Evolutionary conservation across 2,113 vertebrate species (phyloP), one percentile per base, ranked within the genome.

Genomic region (Noturus placidus): DNA sequence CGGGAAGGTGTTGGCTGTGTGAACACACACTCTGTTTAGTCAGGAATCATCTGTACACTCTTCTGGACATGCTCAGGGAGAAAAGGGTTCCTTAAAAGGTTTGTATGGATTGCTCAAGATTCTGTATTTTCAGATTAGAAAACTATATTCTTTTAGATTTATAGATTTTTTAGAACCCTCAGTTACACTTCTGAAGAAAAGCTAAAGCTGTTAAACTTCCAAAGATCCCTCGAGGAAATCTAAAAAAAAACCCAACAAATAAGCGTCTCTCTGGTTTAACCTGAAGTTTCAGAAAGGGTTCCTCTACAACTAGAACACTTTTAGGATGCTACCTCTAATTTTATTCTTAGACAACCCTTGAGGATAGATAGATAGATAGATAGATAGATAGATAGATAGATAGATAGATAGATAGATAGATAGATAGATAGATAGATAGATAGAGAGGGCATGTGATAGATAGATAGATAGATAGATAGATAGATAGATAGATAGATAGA

Each of bases 1-100:
- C 5, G 20, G 78, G 57, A 72, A 87, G 86, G 86, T 80, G 85
- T 80, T 56, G 78, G 65, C 78, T 15, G 22, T 69, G 14, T 87
- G 63, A 38, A 57, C 63, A 54, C 19, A 67, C 10, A 63, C 30
- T 19, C 25, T 50, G 38, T 78, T 76, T 84, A 69, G 17, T 54
- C 42, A 69, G 11, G 82, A 84, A 54, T 69, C 10, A 70, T 69
- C 46, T 84, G 1, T 30, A 54, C 65, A 25, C 19, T 8, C 65
- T 70, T 35, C n/a, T 14, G 4, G 14, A 54, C 15, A 54, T 5
- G 6, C n/a, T 54, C 30, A 11, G 50, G n/a, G 17, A 1, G 5
- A 42, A 30, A 35, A 20, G 17, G 17, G 5, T 33, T 70, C 67
- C 17, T 9, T 70, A 70, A 35, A 70, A 70, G 33, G 33, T 70